Percentiles rank a stretch among this genome's conserved stretches.
Conservation (phyloP, 2,888 invertebrate species). For the Oscheius onirici region DNA sequence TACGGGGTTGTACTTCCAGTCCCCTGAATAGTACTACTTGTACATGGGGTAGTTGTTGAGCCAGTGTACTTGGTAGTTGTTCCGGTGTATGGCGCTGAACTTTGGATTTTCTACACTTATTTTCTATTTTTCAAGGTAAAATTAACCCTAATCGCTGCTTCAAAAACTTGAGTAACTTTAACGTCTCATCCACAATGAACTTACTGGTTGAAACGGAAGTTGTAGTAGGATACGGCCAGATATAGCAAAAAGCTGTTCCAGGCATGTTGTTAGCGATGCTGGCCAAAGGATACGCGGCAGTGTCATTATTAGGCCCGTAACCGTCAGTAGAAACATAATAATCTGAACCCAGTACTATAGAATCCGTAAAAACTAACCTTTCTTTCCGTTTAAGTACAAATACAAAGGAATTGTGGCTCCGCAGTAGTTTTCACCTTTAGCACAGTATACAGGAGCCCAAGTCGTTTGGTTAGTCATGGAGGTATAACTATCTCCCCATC, state of each 20-base stretch:
- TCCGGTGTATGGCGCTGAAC: no score
- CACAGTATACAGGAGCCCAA: slow-evolving; percentile 38
- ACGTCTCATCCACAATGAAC: no score
- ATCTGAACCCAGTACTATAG: not conserved
- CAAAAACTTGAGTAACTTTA: no score
- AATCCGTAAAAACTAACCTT: not conserved
- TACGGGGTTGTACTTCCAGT: not conserved
- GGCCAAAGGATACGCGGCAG: slow-evolving; percentile 8
- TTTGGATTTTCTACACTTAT: no score
- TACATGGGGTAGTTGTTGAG: slow-evolving; percentile 3
- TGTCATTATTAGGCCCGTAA: not conserved
- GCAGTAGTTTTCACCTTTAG: slow-evolving; percentile 40
- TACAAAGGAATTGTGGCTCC: slow-evolving; percentile 46
- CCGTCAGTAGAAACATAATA: slow-evolving; percentile 25
- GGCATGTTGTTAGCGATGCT: not conserved
- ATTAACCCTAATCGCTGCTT: no score
- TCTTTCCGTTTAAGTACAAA: slow-evolving; percentile 34
- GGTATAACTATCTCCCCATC: slow-evolving; percentile 36
- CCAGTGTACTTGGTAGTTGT: no score
- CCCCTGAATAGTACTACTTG: not conserved
- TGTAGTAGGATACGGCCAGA: not conserved
- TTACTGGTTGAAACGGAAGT: not conserved
- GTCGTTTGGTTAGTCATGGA: slow-evolving; percentile 36
- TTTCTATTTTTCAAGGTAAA: no score
- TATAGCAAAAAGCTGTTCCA: slow-evolving; percentile 1